Evolutionary conservation across 2,797 vertebrate genomes (phyloP), one percentile per base, ranked within the genome.

Genomic region (Thalassophryne amazonica): DNA sequence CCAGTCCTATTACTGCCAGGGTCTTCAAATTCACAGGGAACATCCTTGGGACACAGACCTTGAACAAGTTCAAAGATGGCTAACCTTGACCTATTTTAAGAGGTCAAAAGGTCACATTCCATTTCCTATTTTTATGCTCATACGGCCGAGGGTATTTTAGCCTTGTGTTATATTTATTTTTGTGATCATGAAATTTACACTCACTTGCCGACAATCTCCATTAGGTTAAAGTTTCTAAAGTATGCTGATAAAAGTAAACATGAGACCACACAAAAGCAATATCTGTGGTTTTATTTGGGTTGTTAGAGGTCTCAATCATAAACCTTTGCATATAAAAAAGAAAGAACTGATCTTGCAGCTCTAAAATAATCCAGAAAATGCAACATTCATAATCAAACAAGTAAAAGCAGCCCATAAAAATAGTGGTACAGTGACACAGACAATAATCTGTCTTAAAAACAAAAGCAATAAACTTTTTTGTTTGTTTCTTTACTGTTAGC

Each of bases 281-380:
- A n/a, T n/a, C n/a, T n/a, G n/a, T n/a, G n/a, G n/a, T 51, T 84
- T 82, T 67, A 75, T 66, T 75, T 40, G 18, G 64, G 68, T 12
- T 19, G 18, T 59, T 48, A 21, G 25, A 39, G 15, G 58, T 40
- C n/a, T 61, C 29, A 28, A 50, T 32, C 29, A 61, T 18, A 71
- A 53, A 68, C 36, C 8, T n/a, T n/a, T n/a, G n/a, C 13, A 55
- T 38, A 39, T 13, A 53, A 53, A 58, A 65, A 45, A 7, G 36
- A 36, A 0, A 32, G 1, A 63, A 57, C 7, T 23, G 25, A 59
- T 36, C 41, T 61, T 31, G 29, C 40, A 70, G 36, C 33, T 60
- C 11, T 14, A 30, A 43, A 38, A 3, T 22, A 53, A 52, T 62
- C 14, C 46, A 53, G 6, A 53, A 40, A 61, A 37, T 25, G 13